Evolutionary conservation across 2,113 vertebrate genomes (phyloP).

Genomic region (Phyllopteryx taeniolatus): DNA sequence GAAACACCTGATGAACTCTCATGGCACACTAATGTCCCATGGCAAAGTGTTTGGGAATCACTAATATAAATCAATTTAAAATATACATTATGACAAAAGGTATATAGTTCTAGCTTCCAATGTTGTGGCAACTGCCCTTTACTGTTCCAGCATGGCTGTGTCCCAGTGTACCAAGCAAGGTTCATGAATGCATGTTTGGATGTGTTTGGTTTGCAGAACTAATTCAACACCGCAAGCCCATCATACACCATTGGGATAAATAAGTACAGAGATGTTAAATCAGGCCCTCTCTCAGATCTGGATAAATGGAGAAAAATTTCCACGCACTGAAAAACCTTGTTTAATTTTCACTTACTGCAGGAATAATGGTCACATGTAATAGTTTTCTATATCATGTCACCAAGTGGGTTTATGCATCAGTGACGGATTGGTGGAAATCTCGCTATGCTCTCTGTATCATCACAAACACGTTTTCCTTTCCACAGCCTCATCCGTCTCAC

Average conservation of each 20-base stretch:
- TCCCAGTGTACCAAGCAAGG: no score
- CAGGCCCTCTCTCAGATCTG: neutral
- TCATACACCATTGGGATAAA: neutral
- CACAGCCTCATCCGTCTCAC: constrained; percentile 7
- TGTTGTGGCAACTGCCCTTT: neutral
- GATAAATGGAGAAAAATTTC: neutral
- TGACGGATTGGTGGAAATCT: neutral
- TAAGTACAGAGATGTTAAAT: neutral
- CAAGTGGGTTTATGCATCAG: neutral
- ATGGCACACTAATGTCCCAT: no score
- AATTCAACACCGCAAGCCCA: neutral
- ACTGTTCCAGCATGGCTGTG: neutral
- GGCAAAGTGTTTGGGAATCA: no score
- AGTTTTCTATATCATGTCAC: neutral
- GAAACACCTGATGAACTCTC: no score
- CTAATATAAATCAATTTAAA: no score
- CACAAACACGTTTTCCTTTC: neutral
- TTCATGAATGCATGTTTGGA: neutral
- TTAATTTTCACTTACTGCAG: neutral
- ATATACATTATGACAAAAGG: no score
- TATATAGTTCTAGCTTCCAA: neutral
- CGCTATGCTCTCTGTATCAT: neutral
- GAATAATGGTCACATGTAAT: neutral
- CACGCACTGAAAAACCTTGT: neutral
- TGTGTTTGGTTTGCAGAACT: neutral